phyloP scores from a whole-genome alignment of 2,113 vertebrate genomes.

The Lampris megalopsis region DNA sequence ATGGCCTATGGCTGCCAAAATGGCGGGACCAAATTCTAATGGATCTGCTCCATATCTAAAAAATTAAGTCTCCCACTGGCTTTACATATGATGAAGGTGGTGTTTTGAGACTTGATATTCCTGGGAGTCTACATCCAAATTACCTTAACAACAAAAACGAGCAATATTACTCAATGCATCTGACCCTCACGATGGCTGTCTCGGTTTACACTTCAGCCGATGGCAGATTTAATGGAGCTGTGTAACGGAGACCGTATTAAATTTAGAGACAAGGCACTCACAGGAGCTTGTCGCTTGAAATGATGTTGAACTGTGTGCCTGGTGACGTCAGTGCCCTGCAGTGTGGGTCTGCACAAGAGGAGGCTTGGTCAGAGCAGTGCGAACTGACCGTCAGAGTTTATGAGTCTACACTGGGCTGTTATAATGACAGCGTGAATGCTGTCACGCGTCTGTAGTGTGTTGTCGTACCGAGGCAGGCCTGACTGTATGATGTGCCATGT shows the following conservation, averaged over 20 bases:
- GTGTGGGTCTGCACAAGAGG: background rate
- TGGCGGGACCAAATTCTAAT: conserved; percentile 60
- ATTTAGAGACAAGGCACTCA: background rate
- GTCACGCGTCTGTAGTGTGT: conserved; percentile 21
- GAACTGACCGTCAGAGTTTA: background rate
- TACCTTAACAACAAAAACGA: background rate
- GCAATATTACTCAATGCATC: conserved; percentile 16
- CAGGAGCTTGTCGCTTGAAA: conserved; percentile 7
- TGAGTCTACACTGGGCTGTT: background rate
- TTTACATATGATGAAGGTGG: background rate
- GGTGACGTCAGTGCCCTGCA: background rate
- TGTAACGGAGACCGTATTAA: background rate
- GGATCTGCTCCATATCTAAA: conserved; percentile 6
- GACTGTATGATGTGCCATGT: conserved; percentile 10
- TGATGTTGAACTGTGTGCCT: background rate
- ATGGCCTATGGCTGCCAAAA: conserved; percentile 52
- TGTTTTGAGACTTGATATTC: background rate
- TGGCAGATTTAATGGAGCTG: background rate
- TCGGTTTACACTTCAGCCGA: background rate
- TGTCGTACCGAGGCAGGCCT: conserved; percentile 6
- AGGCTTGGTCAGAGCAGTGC: conserved; percentile 33
- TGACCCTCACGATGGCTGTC: conserved; percentile 19
- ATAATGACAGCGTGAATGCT: background rate
- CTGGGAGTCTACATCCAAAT: background rate
- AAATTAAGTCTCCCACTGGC: conserved; percentile 9